Base-by-base conservation (phyloP, 2,113 vertebrate species). In the Danio rerio region DNA sequence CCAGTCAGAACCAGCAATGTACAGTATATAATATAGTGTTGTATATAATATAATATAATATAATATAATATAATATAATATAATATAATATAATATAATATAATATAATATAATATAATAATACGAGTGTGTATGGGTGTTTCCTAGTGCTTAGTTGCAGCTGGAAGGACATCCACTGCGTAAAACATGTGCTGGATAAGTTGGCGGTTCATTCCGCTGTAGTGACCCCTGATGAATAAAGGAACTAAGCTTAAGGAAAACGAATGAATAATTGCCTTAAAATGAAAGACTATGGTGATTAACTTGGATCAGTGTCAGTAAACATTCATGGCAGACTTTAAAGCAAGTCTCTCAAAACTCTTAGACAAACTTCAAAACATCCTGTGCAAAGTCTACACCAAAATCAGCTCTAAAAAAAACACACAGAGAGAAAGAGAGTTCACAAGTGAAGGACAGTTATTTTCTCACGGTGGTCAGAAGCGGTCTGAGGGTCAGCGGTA, bases 331-430 rank as follows among this genome's bases (percentile, higher is more conserved):
- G 13, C 58, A 83, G 58, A 77, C 81, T 52, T 81, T 21, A 83
- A 80, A 83, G 45, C 6, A 78, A 42, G 76, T 80, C 80, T 86
- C 45, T 7, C 9, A 47, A 83, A 86, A 69, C 59, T 21, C 12
- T 7, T 47, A 83, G 70, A 78, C 65, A 84, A 81, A 83, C 73
- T 53, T 83, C 66, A 73, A 83, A 81, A 72, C 69, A 31, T 59
- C n/a, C 12, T 40, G 42, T 6, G 15, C 6, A 50, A 63, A 77
- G 58, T 77, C 74, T 63, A 55, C 31, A 13, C 63, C 15, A 20
- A 12, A 16, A 31, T 31, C 31, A 31, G 43, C 75, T 59, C 45
- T 78, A 52, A 11, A n/a, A 16, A 20, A 18, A 52, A 43, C 40
- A 61, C 5, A 72, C 49, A 42, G 9, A 47, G 7, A 42, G 66